These are phyloP conservation scores for Galeruca laticollis DNA, from an alignment of 2,888 invertebrate genomes.

Conservation along the genomic window DNA sequence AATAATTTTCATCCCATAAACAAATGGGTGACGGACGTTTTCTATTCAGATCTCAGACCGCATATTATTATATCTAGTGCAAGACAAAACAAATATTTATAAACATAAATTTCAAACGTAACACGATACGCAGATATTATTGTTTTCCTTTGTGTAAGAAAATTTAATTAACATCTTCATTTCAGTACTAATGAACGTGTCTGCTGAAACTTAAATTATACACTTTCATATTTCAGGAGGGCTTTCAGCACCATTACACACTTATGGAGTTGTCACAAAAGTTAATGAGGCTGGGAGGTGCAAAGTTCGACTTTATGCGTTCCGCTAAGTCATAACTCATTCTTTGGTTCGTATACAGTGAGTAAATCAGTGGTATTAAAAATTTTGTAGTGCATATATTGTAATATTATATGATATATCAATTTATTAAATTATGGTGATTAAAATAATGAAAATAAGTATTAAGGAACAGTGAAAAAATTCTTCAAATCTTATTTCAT, in stretches of 20 bases:
- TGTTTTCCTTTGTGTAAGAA: constrained; percentile 29
- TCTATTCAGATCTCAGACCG: no score
- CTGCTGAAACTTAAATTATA: constrained; percentile 36
- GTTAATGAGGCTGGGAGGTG: constrained; percentile 43
- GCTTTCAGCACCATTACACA: constrained; percentile 38
- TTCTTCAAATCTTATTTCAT: no score
- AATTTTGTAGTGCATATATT: no score
- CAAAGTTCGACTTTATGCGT: constrained; percentile 39
- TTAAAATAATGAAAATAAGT: no score
- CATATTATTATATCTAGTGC: not conserved
- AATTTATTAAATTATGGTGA: no score
- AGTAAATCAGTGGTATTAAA: not conserved
- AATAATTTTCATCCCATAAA: no score
- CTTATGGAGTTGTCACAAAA: constrained; percentile 42
- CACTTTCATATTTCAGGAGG: constrained; percentile 47
- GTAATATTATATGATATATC: no score
- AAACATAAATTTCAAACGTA: constrained; percentile 18
- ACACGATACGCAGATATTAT: constrained; percentile 23
- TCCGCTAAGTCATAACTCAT: constrained; percentile 41
- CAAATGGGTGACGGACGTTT: no score
- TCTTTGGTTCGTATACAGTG: constrained; percentile 28
- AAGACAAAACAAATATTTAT: not conserved
- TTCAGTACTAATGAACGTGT: constrained; percentile 34
- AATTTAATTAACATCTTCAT: constrained; percentile 33
- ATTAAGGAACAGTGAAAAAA: no score